These are phyloP conservation scores for Tribolium freemani DNA, from an alignment of 2,888 invertebrate genomes.

Conservation along the genomic window DNA sequence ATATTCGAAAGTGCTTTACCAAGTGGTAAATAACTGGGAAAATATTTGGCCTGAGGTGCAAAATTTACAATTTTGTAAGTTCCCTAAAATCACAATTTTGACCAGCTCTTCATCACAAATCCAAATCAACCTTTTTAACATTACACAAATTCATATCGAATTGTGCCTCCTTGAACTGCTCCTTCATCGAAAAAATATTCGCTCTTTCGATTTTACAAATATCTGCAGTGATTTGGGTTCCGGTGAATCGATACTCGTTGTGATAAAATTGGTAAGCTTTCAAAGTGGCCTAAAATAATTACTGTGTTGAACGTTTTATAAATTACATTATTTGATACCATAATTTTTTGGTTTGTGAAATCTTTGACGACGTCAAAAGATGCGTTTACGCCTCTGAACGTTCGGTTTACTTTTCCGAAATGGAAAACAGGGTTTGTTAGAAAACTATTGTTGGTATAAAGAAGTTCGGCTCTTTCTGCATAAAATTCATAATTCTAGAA, in stretches of 20 bases:
- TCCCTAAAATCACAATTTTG: slow-evolving; percentile 1
- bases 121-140: slow-evolving; percentile 1
- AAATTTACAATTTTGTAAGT: slow-evolving; percentile 13
- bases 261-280: slow-evolving; percentile 7
- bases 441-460: slow-evolving; percentile 6
- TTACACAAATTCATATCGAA: slow-evolving; percentile 2
- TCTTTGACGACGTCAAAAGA: slow-evolving; percentile 7
- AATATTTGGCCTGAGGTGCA: slow-evolving; percentile 8
- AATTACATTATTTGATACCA: neutral
- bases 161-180: slow-evolving; percentile 4
- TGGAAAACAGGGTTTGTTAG: neutral
- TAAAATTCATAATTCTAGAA: slow-evolving; percentile 19
- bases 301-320: no score
- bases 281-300: slow-evolving; percentile 3
- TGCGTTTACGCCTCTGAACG: neutral
- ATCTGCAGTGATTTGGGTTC: neutral
- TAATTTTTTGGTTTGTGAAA: neutral
- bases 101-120: no score
- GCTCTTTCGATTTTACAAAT: slow-evolving; percentile 12
- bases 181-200: neutral
- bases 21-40: slow-evolving; percentile 1
- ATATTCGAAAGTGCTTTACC: slow-evolving; percentile 1
- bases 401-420: slow-evolving; percentile 16
- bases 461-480: neutral
- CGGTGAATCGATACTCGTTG: slow-evolving; percentile 14